A percentile compares a stretch with the other conserved stretches of the same genome.
Conservation (phyloP, 2,888 invertebrate genomes). For the Linnaemya tessellans region DNA sequence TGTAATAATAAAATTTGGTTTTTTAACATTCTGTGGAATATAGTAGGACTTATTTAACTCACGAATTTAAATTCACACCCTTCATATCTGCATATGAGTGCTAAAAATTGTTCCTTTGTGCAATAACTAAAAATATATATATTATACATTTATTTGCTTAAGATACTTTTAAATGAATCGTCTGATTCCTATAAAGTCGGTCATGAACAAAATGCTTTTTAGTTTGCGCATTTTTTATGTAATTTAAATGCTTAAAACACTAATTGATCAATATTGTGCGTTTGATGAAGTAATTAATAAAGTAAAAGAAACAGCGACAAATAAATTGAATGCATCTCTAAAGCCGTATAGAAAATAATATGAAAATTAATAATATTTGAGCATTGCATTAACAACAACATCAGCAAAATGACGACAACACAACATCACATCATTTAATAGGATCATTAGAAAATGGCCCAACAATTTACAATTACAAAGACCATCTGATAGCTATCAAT, state of each 20-base stretch:
- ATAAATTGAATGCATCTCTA: conserved; percentile 53
- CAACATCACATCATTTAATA: background rate
- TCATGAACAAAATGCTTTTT: background rate
- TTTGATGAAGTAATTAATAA: conserved; percentile 40
- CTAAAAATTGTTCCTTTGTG: too few relatives aligned
- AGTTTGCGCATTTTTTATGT: background rate
- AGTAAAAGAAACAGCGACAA: conserved; percentile 18
- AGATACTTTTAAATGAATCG: background rate
- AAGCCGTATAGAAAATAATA: conserved; percentile 55
- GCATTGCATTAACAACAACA: background rate
- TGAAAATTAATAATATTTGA: conserved; percentile 58
- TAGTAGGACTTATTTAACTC: too few relatives aligned
- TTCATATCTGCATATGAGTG: too few relatives aligned
- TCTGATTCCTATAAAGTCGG: background rate
- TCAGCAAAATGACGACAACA: background rate
- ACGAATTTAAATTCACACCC: too few relatives aligned
- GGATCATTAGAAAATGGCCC: background rate
- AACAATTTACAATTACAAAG: background rate
- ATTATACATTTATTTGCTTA: too few relatives aligned
- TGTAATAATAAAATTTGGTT: too few relatives aligned
- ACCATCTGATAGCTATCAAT: background rate
- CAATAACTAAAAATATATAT: too few relatives aligned
- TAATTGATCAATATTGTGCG: conserved; percentile 43
- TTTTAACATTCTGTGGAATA: too few relatives aligned
- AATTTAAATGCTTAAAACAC: conserved; percentile 40